phyloP scores from a whole-genome alignment of 1,140 invertebrate genomes.

The Drosophila pandora region DNA sequence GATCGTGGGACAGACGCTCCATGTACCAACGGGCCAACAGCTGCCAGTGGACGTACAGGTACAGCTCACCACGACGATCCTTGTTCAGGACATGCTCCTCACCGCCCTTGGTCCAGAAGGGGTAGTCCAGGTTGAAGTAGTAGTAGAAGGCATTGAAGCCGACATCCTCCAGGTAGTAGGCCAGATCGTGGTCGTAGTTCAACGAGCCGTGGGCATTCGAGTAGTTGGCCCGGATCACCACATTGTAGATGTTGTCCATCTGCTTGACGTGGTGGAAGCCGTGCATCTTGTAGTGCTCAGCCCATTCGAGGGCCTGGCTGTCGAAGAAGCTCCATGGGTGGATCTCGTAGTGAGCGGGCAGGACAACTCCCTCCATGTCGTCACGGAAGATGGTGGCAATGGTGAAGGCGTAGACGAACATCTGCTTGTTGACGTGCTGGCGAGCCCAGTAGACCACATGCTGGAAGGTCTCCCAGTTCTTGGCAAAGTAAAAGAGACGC shows the following conservation, averaged over 20 bases:
- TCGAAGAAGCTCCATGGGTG: slow-evolving; percentile 87
- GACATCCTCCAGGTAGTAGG: slow-evolving; percentile 89
- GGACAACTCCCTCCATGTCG: slow-evolving; percentile 85
- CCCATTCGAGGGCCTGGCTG: slow-evolving; percentile 85
- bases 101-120: slow-evolving; percentile 84
- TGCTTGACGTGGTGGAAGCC: slow-evolving; percentile 84
- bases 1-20: slow-evolving; percentile 87
- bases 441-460: slow-evolving; percentile 87
- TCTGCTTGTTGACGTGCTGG: slow-evolving; percentile 86
- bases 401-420: slow-evolving; percentile 86
- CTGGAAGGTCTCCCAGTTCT: slow-evolving; percentile 88
- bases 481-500: slow-evolving; percentile 86
- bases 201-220: slow-evolving; percentile 84
- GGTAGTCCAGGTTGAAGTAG: slow-evolving; percentile 85
- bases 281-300: slow-evolving; percentile 86
- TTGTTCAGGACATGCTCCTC: slow-evolving; percentile 84
- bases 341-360: slow-evolving; percentile 87
- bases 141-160: slow-evolving; percentile 88
- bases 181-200: slow-evolving; percentile 85
- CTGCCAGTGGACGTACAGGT: slow-evolving; percentile 86
- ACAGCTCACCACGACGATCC: slow-evolving; percentile 86
- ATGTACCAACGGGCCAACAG: slow-evolving; percentile 87
- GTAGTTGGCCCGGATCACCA: slow-evolving; percentile 86
- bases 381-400: slow-evolving; percentile 85
- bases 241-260: slow-evolving; percentile 84